Base-by-base conservation (phyloP, 2,797 vertebrate genomes). In the Microhierax caerulescens region DNA sequence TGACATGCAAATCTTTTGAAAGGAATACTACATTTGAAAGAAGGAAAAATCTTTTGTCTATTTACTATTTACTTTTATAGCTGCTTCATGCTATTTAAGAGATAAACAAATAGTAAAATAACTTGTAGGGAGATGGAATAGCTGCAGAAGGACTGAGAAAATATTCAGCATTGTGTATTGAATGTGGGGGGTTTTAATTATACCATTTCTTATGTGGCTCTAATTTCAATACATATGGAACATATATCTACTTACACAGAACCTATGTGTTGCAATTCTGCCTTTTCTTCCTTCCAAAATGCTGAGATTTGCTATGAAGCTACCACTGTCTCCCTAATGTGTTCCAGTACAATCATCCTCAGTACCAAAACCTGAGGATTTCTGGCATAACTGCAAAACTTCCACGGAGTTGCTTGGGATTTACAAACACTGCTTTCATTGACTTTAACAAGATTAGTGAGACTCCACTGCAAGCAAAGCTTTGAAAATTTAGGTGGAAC, bases 381-480 rank as follows among this genome's bases (percentile, higher is more conserved):
- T 82, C 28, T 60, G 21, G 22, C 17, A 36, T 36, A 81, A 84
- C 32, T 45, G n/a, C 13, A 69, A 69, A 85, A 72, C 11, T 86
- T 90, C 24, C 53, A 64, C 65, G 43, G 24, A 84, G 28, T 30
- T 93, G 5, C 5, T 77, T 70, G 21, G 57, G n/a, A 83, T 80
- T 85, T 85, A 78, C 28, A 72, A 80, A 88, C n/a, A 50, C 7
- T 80, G 36, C 3, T 82, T 7, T 83, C 65, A 75, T 45, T 61
- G 39, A 67, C 59, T 92, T 88, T 86, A 84, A 83, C 65, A 88
- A 91, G 60, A 93, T 90, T 85, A 68, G 48, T 77, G 72, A 85
- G 56, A 82, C n/a, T 91, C 25, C 77, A 36, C 6, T 1, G 1
- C 28, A 74, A 0, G 0, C 28, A 84, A 80, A 90, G 16, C 48